These are phyloP conservation scores for Lagria hirta DNA, from an alignment of 2,888 invertebrate genomes.

Conservation along the genomic window DNA sequence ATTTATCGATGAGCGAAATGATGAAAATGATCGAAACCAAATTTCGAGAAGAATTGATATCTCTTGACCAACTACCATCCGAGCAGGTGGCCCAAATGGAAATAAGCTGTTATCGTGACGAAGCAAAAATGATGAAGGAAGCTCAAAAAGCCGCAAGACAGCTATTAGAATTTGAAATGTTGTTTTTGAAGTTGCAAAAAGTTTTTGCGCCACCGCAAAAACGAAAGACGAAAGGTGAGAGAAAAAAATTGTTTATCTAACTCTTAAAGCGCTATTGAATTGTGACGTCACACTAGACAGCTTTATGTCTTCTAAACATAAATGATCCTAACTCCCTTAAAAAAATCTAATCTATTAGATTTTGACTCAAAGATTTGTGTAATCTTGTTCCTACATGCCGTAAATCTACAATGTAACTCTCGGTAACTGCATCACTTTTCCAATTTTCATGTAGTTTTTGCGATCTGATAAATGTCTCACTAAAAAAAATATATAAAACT, in stretches of 20 bases:
- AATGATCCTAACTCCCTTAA: background rate
- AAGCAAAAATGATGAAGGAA: constrained; percentile 56
- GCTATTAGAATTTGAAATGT: constrained; percentile 56
- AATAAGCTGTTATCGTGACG: constrained; percentile 56
- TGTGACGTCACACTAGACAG: background rate
- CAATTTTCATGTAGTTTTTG: too few relatives aligned
- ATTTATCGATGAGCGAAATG: constrained; percentile 59
- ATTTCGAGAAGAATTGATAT: constrained; percentile 54
- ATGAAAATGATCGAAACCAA: constrained; percentile 62
- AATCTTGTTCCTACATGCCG: too few relatives aligned
- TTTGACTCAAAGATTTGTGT: background rate
- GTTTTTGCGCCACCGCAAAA: constrained; percentile 51
- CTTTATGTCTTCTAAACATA: background rate
- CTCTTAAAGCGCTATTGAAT: background rate
- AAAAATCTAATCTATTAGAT: background rate
- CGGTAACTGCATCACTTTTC: too few relatives aligned
- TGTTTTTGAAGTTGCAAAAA: constrained; percentile 55
- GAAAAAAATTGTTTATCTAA: constrained; percentile 1
- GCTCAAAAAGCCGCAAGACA: constrained; percentile 62
- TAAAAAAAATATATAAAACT: too few relatives aligned
- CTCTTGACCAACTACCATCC: constrained; percentile 60
- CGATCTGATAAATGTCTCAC: too few relatives aligned
- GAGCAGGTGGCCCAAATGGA: constrained; percentile 58
- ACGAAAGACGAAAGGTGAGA: constrained; percentile 33
- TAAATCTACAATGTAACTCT: too few relatives aligned